Base-by-base conservation (phyloP, 2,797 vertebrate species). In the Sandelia bainsii region DNA sequence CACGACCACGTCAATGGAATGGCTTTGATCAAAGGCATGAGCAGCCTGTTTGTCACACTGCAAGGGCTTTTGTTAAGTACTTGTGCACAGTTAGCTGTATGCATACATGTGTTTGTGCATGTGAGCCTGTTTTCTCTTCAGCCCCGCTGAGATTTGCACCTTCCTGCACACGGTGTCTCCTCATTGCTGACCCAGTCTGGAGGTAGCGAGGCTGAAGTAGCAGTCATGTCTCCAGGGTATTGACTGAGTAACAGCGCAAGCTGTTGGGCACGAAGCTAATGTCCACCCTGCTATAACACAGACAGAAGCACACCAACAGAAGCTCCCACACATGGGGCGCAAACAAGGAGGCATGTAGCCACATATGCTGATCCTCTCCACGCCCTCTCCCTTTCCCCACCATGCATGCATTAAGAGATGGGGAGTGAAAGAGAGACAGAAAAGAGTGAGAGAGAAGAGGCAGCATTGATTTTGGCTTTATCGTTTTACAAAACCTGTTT, bases 391-490 rank as follows among this genome's bases (percentile, higher is more conserved):
- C 56, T 63, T 69, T 81, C 71, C 78, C 69, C 66, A 68, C 63
- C 71, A 70, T 8, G 23, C 76, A 77, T 62, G 70, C 82, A 82
- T 81, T 62, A 81, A 57, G 56, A 78, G 61, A 77, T 63, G 73
- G 59, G 62, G 81, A 83, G 72, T n/a, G 63, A 65, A 63, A 64
- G 50, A 61, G 58, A 79, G 62, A 70, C 50, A 61, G n/a, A 5
- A 45, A 8, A 61, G 72, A 54, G 39, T 58, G 63, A 57, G 58
- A 67, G 52, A 81, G 66, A 49, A 72, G 77, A 87, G 79, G 86
- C 65, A 49, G 80, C 91, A 93, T 94, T 87, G 94, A 94, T 95
- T 94, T 94, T 89, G 85, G 70, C 80, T 82, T 91, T 82, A 92
- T 89, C 81, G 77, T 92, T 87, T 86, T 81, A 89, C 81, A 92